These are phyloP conservation scores for Dicrostonyx torquatus DNA, from an alignment of 2,797 vertebrate species.

Conservation along the genomic window DNA sequence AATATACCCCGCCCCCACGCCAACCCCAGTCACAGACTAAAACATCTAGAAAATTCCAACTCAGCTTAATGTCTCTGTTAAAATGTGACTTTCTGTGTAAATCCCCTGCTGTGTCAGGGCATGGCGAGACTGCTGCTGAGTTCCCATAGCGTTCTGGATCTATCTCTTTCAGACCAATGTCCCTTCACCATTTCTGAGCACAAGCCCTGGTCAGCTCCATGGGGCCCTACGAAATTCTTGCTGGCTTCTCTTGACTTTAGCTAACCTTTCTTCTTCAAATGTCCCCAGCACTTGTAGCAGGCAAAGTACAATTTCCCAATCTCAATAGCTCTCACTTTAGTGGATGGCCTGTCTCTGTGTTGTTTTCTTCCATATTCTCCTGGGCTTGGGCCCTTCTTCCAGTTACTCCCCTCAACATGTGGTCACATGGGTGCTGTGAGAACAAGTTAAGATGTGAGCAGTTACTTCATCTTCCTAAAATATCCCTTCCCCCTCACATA, in stretches of 20 bases:
- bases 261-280: background rate
- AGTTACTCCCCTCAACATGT: background rate
- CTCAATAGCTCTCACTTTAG: background rate
- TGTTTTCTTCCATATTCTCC: background rate
- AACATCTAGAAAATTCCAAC: background rate
- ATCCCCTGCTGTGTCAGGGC: background rate
- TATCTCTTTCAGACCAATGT: background rate
- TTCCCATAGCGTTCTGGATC: background rate
- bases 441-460: background rate
- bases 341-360: background rate
- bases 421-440: too few relatives aligned
- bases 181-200: background rate
- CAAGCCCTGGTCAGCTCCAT: background rate
- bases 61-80: background rate
- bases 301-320: background rate
- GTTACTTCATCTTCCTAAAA: background rate
- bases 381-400: rapidly evolving
- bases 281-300: background rate
- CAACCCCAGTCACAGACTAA: background rate
- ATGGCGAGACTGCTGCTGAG: background rate
- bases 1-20: too few relatives aligned
- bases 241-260: background rate
- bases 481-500: background rate
- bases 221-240: background rate
- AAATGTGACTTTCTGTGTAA: background rate